These are phyloP conservation scores for Drosophila ficusphila DNA, from an alignment of 1,140 invertebrate genomes.

Conservation along the genomic window DNA sequence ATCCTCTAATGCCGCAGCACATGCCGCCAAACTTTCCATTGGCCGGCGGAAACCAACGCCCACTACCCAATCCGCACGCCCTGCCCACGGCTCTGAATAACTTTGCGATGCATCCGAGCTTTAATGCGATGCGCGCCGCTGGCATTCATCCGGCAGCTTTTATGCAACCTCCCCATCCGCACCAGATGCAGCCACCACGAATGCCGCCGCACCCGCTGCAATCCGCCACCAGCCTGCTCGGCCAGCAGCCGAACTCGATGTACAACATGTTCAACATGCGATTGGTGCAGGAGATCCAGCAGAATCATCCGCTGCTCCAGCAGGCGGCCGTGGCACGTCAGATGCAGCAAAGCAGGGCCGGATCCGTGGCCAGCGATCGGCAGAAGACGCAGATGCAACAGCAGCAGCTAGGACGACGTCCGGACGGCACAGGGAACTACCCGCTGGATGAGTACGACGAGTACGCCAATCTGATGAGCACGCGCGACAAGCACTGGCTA, in stretches of 20 bases:
- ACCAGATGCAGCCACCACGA: conserved; percentile 62
- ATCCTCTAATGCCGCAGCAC: conserved; percentile 71
- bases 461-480: conserved; percentile 95
- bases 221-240: conserved; percentile 52
- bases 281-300: conserved; percentile 86
- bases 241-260: conserved; percentile 74
- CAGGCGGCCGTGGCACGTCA: conserved; percentile 63
- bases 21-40: conserved; percentile 71
- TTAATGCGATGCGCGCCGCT: conserved; percentile 82
- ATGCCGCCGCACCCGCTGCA: conserved; percentile 59
- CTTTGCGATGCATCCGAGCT: conserved; percentile 83
- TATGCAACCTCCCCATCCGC: conserved; percentile 79
- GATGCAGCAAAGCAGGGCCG: conserved; percentile 54
- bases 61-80: conserved; percentile 83
- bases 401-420: conserved; percentile 44
- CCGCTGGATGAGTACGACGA: conserved; percentile 87
- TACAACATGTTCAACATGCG: conserved; percentile 84
- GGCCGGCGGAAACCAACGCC: conserved; percentile 54
- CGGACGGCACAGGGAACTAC: conserved; percentile 74
- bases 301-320: conserved; percentile 86
- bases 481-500: conserved; percentile 96
- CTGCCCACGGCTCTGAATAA: conserved; percentile 81
- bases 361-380: conserved; percentile 39
- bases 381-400: conserved; percentile 43
- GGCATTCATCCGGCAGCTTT: conserved; percentile 83